Evolutionary conservation across 1,140 invertebrate genomes (phyloP).

Genomic region (Vanessa atalanta): DNA sequence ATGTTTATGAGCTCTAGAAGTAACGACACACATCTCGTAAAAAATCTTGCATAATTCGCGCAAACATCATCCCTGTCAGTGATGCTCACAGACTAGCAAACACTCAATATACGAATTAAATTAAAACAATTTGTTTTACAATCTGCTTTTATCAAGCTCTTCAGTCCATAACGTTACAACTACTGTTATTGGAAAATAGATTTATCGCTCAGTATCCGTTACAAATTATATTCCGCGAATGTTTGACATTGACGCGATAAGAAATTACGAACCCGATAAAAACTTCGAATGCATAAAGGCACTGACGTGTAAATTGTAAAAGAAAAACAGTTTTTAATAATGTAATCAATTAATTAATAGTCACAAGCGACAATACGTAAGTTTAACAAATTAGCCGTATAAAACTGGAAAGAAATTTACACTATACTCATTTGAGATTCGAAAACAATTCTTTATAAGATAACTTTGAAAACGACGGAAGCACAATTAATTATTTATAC

Average conservation of each 20-base stretch:
- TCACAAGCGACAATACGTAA: background rate
- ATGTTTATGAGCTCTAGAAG: slow-evolving; percentile 26
- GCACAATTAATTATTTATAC: slow-evolving; percentile 32
- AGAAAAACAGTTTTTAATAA: background rate
- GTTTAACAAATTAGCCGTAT: background rate
- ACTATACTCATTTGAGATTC: slow-evolving; percentile 32
- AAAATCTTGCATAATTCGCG: slow-evolving; percentile 78
- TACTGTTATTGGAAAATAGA: slow-evolving; percentile 40
- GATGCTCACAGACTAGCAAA: slow-evolving; percentile 79
- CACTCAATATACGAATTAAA: slow-evolving; percentile 60
- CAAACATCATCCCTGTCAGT: slow-evolving; percentile 79
- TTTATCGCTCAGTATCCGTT: slow-evolving; percentile 32
- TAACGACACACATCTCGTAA: slow-evolving; percentile 56
- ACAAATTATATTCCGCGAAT: slow-evolving; percentile 40
- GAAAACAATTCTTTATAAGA: slow-evolving; percentile 25
- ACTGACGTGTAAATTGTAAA: slow-evolving; percentile 44
- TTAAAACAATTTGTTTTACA: slow-evolving; percentile 40
- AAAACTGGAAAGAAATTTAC: slow-evolving; percentile 9
- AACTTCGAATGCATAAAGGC: slow-evolving; percentile 55
- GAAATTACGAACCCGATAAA: slow-evolving; percentile 43
- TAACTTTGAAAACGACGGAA: slow-evolving; percentile 24
- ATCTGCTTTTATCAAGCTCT: slow-evolving; percentile 42
- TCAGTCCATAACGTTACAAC: slow-evolving; percentile 38
- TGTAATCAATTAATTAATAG: background rate
- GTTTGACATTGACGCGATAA: slow-evolving; percentile 48